Base-by-base conservation (phyloP, 2,797 vertebrate genomes). In the Characodon lateralis region DNA sequence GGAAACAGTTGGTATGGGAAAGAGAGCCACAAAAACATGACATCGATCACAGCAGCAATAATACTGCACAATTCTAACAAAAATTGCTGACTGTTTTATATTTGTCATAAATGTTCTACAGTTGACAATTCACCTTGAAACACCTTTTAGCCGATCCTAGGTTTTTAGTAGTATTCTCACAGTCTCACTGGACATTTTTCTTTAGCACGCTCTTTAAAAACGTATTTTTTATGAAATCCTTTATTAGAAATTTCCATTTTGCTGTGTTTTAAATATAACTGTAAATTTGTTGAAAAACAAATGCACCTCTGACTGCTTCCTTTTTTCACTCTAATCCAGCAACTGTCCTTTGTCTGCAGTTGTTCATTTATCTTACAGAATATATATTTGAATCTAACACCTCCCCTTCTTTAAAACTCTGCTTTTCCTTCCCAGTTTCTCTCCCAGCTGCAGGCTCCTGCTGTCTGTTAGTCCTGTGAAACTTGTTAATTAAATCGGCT, bases 401-500 rank as follows among this genome's bases (percentile, higher is more conserved):
- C 78, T 84, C 82, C 68, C 13, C 13, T 16, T 50, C 13, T 50
- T 16, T 50, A 50, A 50, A 82, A 69, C 76, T 78, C 35, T 73
- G 26, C 70, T 65, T 72, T 77, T 61, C 50, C 65, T 43, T 28
- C 22, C 59, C 43, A 5, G 48, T 31, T 74, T 56, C 43, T 69
- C 71, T 39, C 18, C 78, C 84, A 82, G 83, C 85, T 82, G 78
- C 85, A 83, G 77, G 79, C 86, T 80, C 73, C 83, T 82, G 83
- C 83, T 87, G 89, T 78, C 85, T 83, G 79, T 89, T 87, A 83
- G 85, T 88, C 79, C 78, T 79, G 81, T 79, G 85, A 88, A 92
- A 91, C 80, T 80, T 86, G 88, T 89, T 93, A 91, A 93, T 94
- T 93, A 93, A 92, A 92, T 89, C 77, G 85, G 78, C 77, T 83